Base-by-base conservation (phyloP, 2,888 invertebrate genomes). In the Aporophyla nigra region DNA sequence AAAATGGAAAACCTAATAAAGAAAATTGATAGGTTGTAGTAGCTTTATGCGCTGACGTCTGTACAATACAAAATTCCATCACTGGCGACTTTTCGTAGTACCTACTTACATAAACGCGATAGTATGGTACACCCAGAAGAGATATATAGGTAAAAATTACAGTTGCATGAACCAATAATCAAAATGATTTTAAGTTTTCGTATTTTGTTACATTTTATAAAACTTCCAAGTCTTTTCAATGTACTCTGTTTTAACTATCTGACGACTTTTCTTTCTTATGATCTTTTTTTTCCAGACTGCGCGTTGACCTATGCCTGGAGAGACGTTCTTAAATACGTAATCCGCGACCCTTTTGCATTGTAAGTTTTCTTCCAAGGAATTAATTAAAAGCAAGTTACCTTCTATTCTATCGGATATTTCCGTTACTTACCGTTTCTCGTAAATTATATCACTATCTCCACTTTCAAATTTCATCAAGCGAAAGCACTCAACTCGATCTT, bases 381-480 rank as follows among this genome's bases (percentile, higher is more conserved):
- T 24, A 67, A 77, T 68, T 56, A 62, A 78, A 71, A n/a, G 43
- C 53, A 51, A 75, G 33, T 46, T n/a, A 62, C 51, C 10, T 71
- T n/a, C 27, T 21, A 83, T 71, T n/a, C 27, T 21, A 83, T 83
- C 67, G 27, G 53, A 75, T 72, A 3, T 53, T 59, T 59, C 54
- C 53, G 46, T 74, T 73, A 78, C 83, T 70, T 77, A 78, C 75
- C 71, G 76, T 73, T 76, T 79, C 68, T 85, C 74, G 63, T 83
- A 82, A 86, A 78, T 83, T 83, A 78, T 77, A 76, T 79, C 63
- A 62, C 76, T 76, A 80, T 75, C 85, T 77, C 70, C 79, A 79
- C 83, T 85, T 83, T 73, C 79, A 83, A 87, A 88, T 88, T 87
- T 84, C 83, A 87, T 89, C 86, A 88, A 69, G 70, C 80, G 67